A percentile compares a stretch with the other conserved stretches of the same genome.
Conservation (phyloP, 2,888 invertebrate species). For the Labia minor region DNA sequence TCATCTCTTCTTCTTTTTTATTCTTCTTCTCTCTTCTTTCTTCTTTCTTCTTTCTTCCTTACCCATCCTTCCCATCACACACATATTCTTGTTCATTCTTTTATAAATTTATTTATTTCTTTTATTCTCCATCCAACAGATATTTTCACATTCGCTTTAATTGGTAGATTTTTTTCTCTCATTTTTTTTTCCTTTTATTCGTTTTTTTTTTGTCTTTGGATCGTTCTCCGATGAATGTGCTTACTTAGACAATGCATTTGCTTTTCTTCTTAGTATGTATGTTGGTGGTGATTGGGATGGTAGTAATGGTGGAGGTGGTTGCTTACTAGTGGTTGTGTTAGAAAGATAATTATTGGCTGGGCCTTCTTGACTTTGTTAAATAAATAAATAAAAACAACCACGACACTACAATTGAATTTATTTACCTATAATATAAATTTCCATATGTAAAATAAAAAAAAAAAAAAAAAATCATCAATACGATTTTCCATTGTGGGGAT, state of each 20-base stretch:
- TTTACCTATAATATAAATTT: no score
- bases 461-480: no score
- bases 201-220: no score
- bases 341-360: neutral
- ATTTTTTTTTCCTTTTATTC: neutral
- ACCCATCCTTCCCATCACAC: no score
- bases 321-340: no score
- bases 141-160: conserved; percentile 8
- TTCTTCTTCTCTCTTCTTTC: no score
- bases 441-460: no score
- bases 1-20: neutral
- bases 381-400: neutral
- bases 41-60: no score
- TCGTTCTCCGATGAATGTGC: neutral
- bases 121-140: neutral
- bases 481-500: no score
- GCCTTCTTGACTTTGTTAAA: neutral
- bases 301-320: no score
- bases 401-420: no score
- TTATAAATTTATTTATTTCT: neutral
- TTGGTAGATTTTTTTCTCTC: neutral
- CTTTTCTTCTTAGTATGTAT: neutral
- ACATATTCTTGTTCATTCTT: neutral
- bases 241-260: neutral
- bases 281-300: neutral